Conservation (phyloP, 2,888 invertebrate genomes). For the Pimpla rufipes region DNA sequence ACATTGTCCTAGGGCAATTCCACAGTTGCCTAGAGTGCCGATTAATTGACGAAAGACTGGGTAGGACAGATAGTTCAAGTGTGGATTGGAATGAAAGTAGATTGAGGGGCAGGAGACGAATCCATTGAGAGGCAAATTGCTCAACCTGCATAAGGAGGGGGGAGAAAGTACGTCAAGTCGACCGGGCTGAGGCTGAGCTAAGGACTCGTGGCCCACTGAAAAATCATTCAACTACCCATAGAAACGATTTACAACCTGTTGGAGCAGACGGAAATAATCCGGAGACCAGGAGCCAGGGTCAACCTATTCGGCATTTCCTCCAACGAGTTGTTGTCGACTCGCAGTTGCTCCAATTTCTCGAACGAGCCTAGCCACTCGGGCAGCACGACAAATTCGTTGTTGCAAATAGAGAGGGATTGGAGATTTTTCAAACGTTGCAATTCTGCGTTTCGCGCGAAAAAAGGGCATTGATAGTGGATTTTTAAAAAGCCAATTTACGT, state of each 20-base stretch:
- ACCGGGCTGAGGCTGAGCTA: conserved; percentile 14
- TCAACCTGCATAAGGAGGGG: conserved; percentile 72
- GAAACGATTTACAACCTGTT: conserved; percentile 77
- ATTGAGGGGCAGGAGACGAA: conserved; percentile 79
- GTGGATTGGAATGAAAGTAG: conserved; percentile 77
- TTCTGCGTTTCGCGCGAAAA: conserved; percentile 72
- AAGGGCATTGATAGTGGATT: background rate
- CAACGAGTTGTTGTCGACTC: conserved; percentile 78
- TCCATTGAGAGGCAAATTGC: conserved; percentile 80
- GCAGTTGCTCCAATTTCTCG: conserved; percentile 77
- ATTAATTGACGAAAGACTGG: conserved; percentile 77
- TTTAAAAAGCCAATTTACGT: background rate
- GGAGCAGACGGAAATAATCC: conserved; percentile 79
- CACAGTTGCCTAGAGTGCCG: conserved; percentile 19
- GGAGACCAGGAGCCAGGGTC: conserved; percentile 75
- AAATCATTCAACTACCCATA: conserved; percentile 39
- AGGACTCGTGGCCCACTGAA: conserved; percentile 32
- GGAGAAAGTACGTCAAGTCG: conserved; percentile 18
- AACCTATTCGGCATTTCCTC: conserved; percentile 81
- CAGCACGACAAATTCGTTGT: conserved; percentile 77
- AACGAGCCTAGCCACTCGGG: conserved; percentile 82
- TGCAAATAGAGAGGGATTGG: conserved; percentile 76
- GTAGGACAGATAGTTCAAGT: conserved; percentile 81
- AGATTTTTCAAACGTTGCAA: conserved; percentile 76
- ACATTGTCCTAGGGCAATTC: conserved; percentile 40